A percentile compares a stretch with the other conserved stretches of the same genome.
Conservation (phyloP, 2,113 vertebrate genomes). For the Phocoena phocoena region DNA sequence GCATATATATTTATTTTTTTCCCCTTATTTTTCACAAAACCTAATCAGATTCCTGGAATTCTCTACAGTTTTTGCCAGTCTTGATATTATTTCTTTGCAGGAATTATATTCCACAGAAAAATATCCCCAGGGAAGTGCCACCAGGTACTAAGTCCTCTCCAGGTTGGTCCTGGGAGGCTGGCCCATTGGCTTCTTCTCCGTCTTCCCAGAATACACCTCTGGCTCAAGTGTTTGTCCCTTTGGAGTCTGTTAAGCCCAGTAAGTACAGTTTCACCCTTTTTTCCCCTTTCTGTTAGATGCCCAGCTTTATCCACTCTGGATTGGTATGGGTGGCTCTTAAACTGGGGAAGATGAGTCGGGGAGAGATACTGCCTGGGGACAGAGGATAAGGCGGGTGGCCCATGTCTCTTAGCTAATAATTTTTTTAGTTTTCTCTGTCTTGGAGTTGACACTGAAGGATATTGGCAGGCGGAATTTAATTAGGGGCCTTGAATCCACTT, state of each 20-base stretch:
- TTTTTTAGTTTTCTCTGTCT: background rate
- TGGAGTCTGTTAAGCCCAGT: slow-evolving; percentile 89
- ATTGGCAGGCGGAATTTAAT: background rate
- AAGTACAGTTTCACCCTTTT: slow-evolving; percentile 63
- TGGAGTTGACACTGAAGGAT: background rate
- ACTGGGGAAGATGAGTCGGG: background rate
- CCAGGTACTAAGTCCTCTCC: slow-evolving; percentile 66
- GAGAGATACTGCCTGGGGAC: background rate
- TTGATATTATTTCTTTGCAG: slow-evolving; percentile 74
- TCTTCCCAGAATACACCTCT: slow-evolving; percentile 75
- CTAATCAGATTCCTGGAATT: background rate
- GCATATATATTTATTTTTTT: background rate
- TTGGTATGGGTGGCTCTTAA: background rate
- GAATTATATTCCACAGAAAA: slow-evolving; percentile 77
- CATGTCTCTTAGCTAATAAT: background rate
- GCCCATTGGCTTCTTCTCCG: slow-evolving; percentile 65
- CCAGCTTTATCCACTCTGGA: background rate
- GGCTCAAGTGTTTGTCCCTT: slow-evolving; percentile 86
- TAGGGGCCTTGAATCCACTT: background rate
- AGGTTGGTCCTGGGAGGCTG: slow-evolving; percentile 70
- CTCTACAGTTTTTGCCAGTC: background rate
- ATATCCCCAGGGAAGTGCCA: slow-evolving; percentile 72
- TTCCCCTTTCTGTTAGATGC: background rate
- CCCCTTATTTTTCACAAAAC: background rate
- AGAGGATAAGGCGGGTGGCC: background rate